Base-by-base conservation (phyloP, 2,113 vertebrate genomes). In the Phaetusa simplex region DNA sequence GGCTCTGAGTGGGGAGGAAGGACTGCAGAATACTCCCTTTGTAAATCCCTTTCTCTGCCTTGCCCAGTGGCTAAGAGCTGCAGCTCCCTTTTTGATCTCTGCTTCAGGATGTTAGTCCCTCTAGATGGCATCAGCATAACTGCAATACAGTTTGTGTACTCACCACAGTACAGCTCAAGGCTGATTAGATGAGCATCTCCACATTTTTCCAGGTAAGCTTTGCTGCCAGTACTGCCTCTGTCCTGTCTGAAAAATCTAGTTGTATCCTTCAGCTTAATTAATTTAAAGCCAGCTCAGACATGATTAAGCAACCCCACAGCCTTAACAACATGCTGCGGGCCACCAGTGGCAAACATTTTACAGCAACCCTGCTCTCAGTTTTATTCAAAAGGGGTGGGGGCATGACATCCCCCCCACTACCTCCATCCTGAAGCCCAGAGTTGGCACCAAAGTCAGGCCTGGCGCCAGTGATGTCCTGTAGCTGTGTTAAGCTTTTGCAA, bases 381-480 rank as follows among this genome's bases (percentile, higher is more conserved):
- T 67, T 58, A 36, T 42, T 81, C 49, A 43, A 56, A 80, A 80
- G 20, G 24, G 29, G 38, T 24, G 23, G 34, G 5, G 20, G 36
- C 15, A 43, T 59, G 38, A 32, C 38, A 5, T 0, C 1, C 21
- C 2, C 18, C 14, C 4, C 23, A 3, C 12, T 9, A 1, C 42
- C 40, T 74, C 65, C 10, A 8, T 86, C 81, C 49, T 55, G 53
- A 81, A 95, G 78, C 45, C 30, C 32, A 2, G 22, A 58, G 21
- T 14, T 64, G 72, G 55, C 34, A 74, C 43, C 27, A 62, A 23
- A 36, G 17, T 40, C 79, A 50, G 32, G 43, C 27, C 16, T 55
- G 27, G 30, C 74, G 18, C 36, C 52, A 53, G 27, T 59, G 19
- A 6, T 59, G 49, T 76, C 62, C n/a, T 50, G 67, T 58, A 72